Base-by-base conservation (phyloP, 2,113 vertebrate genomes). In the Pomatostomus ruficeps region DNA sequence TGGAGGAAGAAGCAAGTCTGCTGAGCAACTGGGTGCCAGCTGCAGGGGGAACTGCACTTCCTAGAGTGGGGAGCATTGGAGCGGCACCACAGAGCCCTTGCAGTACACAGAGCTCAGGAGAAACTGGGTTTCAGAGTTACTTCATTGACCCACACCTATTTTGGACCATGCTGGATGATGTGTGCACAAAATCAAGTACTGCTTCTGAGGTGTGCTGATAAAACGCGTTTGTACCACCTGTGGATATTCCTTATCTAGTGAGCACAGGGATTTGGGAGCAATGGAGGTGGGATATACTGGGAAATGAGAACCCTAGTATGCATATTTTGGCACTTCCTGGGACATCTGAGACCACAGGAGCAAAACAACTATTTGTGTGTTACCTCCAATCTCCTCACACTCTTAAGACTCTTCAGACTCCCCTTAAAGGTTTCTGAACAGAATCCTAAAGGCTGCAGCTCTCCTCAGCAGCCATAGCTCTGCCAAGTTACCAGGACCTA, bases 281-380 rank as follows among this genome's bases (percentile, higher is more conserved):
- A 11, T 17, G 29, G 24, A n/a, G 29, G 9, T 25, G 10, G 20
- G 45, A 35, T 38, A 21, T 24, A 10, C 24, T 49, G 43, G 24
- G 28, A 59, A 38, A 42, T 0, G 0, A 16, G 5, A 14, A 48
- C 46, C 3, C 1, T 38, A 4, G 52, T 38, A 38, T 38, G 12
- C 14, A 8, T 58, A 49, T 85, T 71, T 90, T 72, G 35, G 35
- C 49, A 48, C 42, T 84, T 94, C n/a, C 20, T 35, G 62, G 31
- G 49, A 74, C 40, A 51, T 38, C 61, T 78, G 67, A 82, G 45
- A 55, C 65, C 24, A 80, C 26, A 62, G 45, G 31, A 85, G 59
- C 26, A 73, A 82, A 96, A 29, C 76, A 66, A 29, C 24, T 35
- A 12, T 40, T 85, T 57, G 28, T 25, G 15, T 43, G 23, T 78